These are phyloP conservation scores for Haliclona indistincta DNA, from an alignment of 37 sponge, comb jelly and placozoan genomes.

Conservation along the genomic window DNA sequence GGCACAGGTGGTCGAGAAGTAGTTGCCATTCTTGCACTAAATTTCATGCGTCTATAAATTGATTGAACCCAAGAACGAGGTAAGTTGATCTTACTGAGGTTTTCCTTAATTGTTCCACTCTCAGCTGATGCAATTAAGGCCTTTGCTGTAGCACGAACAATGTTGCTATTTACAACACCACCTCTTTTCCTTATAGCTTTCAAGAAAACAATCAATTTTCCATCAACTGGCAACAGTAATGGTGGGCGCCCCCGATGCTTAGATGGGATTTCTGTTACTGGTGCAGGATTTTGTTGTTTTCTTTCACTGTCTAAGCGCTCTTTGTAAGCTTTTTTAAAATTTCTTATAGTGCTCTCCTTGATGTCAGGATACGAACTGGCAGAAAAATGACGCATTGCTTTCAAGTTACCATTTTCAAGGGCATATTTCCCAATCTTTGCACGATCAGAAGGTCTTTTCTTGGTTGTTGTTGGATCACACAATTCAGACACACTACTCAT, in stretches of 20 bases:
- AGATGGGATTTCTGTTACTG: constrained; percentile 12
- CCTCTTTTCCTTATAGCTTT: constrained; percentile 35
- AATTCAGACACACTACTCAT: background rate
- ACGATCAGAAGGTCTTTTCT: constrained; percentile 7
- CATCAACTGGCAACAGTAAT: constrained; percentile 50
- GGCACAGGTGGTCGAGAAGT: constrained; percentile 51
- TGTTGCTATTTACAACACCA: constrained; percentile 54
- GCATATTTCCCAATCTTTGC: constrained; percentile 54
- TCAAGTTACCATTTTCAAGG: constrained; percentile 66
- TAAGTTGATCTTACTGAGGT: constrained; percentile 30
- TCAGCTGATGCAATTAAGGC: constrained; percentile 52
- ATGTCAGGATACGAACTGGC: constrained; percentile 28
- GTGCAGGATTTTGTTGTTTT: constrained; percentile 35
- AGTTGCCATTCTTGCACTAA: constrained; percentile 22
- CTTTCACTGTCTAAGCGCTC: constrained; percentile 3
- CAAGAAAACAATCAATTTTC: constrained; percentile 40
- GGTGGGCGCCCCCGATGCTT: constrained; percentile 37
- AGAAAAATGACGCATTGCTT: constrained; percentile 40
- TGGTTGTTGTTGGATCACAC: constrained; percentile 8
- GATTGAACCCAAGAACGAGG: constrained; percentile 58
- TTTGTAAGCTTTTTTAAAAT: constrained; percentile 46
- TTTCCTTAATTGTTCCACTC: background rate
- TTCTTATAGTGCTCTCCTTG: constrained; percentile 46
- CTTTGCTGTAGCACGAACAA: constrained; percentile 43
- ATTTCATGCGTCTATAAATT: constrained; percentile 45